phyloP scores from a whole-genome alignment of 2,797 vertebrate species.

The Ctenosaura bakeri region DNA sequence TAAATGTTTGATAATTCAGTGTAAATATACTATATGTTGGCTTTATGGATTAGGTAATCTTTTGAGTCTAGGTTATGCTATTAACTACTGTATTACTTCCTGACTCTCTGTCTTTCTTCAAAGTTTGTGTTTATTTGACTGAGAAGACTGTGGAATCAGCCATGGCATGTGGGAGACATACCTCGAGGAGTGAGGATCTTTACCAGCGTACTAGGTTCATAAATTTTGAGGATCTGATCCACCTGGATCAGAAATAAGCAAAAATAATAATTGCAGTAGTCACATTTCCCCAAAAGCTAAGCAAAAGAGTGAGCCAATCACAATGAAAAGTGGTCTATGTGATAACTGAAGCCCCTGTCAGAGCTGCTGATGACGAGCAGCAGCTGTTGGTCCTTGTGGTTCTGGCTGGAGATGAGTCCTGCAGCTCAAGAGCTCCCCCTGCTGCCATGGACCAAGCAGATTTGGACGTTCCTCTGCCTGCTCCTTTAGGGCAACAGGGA shows the following conservation, averaged over 20 bases:
- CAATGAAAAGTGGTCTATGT: no score
- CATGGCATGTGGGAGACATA: not conserved
- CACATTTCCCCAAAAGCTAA: not conserved
- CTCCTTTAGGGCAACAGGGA: no score
- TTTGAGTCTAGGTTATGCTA: not conserved
- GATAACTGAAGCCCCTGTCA: no score
- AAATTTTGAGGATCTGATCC: not conserved
- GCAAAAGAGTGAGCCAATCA: not conserved
- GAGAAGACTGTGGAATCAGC: not conserved
- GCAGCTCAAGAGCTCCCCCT: no score
- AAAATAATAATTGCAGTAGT: not conserved
- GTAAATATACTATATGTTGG: not conserved
- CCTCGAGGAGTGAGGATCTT: not conserved
- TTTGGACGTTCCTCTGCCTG: no score
- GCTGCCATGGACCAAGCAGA: no score
- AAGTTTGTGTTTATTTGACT: not conserved
- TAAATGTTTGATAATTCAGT: no score
- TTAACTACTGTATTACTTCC: not conserved
- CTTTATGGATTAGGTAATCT: not conserved
- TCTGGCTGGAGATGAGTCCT: no score
- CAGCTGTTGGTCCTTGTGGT: no score
- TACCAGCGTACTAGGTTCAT: not conserved
- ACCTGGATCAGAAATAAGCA: not conserved
- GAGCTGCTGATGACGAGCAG: no score
- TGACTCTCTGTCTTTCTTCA: not conserved